Evolutionary conservation across 2,888 invertebrate species (phyloP).

Genomic region (Aphodius sticticus): DNA sequence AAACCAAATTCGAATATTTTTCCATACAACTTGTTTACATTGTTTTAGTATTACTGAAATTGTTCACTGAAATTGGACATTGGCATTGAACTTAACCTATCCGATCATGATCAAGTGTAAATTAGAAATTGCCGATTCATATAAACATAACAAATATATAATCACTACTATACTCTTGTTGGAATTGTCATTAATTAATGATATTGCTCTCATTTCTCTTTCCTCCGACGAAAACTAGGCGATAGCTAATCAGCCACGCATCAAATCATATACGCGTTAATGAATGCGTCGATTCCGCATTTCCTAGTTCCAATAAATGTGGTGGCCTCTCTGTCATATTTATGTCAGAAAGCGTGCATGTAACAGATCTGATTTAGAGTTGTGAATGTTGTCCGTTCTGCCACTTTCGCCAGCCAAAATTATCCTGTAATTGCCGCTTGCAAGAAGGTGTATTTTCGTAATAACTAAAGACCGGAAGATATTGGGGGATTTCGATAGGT

Average conservation of each 20-base stretch:
- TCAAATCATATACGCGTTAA: background rate
- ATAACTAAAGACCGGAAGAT: background rate
- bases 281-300: background rate
- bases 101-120: background rate
- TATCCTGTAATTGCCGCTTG: background rate
- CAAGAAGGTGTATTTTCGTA: slow-evolving; percentile 4
- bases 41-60: too few species aligned
- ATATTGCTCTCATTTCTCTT: too few species aligned
- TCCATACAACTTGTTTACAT: too few species aligned
- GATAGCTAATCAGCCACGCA: background rate
- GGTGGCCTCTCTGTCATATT: background rate
- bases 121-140: background rate
- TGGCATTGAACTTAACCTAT: background rate
- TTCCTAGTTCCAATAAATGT: background rate
- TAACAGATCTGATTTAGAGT: background rate
- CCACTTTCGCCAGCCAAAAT: background rate
- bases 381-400: background rate
- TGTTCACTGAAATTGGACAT: too few species aligned
- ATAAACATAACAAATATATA: background rate
- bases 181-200: too few species aligned
- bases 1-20: too few species aligned
- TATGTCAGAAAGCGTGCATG: background rate
- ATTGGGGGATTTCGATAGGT: background rate
- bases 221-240: too few species aligned
- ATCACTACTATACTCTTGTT: background rate